Percentiles rank a stretch among this genome's conserved stretches.
Conservation (phyloP, 2,797 vertebrate genomes). For the Neosilurus hyrtlii region DNA sequence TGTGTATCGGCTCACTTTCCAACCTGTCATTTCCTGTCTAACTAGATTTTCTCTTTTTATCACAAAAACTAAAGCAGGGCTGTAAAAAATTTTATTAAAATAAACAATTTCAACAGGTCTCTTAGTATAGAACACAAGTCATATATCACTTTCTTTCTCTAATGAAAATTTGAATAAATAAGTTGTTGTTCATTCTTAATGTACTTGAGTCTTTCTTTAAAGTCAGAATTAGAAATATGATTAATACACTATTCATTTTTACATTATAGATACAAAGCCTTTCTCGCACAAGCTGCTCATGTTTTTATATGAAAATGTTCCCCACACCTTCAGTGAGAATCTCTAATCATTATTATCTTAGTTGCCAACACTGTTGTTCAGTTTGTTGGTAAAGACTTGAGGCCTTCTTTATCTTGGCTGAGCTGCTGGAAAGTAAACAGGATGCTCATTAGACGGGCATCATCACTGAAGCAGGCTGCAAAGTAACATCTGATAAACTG, state of each 20-base stretch:
- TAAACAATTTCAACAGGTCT: constrained; percentile 3
- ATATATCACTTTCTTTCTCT: neutral
- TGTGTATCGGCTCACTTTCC: constrained; percentile 38
- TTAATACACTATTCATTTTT: neutral
- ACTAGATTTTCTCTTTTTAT: constrained; percentile 44
- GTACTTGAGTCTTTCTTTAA: neutral
- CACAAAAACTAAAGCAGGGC: constrained; percentile 22
- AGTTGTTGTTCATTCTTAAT: neutral
- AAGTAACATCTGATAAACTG: constrained; percentile 53
- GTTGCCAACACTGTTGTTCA: neutral
- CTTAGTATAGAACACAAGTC: constrained; percentile 11
- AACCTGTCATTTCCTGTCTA: constrained; percentile 26
- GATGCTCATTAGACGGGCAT: constrained; percentile 56
- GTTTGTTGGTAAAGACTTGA: constrained; percentile 11
- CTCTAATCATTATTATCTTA: neutral
- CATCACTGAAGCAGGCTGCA: constrained; percentile 49
- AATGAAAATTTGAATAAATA: neutral
- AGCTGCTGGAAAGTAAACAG: constrained; percentile 53
- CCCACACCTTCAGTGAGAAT: neutral
- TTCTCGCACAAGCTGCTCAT: neutral
- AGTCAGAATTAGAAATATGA: neutral
- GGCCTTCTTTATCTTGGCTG: constrained; percentile 48
- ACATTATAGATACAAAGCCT: neutral
- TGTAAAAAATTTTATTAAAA: neutral
- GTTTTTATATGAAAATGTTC: neutral